phyloP scores from a whole-genome alignment of 2,113 vertebrate species.

The Lepus timidus region DNA sequence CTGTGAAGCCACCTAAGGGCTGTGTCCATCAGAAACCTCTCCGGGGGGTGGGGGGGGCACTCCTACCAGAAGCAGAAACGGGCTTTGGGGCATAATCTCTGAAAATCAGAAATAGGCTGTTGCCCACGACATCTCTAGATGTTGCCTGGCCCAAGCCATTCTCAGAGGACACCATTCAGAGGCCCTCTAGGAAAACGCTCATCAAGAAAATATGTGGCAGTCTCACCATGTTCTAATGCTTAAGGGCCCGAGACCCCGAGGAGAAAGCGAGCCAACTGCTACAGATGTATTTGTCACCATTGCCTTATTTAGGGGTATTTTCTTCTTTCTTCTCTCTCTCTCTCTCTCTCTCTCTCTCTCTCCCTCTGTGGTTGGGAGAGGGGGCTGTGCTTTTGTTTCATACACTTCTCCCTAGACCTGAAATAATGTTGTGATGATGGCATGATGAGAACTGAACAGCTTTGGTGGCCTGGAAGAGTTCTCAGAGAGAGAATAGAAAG shows the following conservation, averaged over 20 bases:
- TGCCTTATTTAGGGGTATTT: not conserved
- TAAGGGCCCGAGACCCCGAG: not conserved
- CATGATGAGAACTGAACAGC: not conserved
- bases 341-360: too few species aligned
- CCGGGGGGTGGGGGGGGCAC: fast-evolving
- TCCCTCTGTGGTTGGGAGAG: too few species aligned
- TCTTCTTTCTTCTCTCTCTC: not conserved
- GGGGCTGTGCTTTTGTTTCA: too few species aligned
- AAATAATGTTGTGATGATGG: not conserved
- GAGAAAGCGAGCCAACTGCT: not conserved
- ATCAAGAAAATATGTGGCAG: not conserved
- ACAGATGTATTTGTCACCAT: not conserved
- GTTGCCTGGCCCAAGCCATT: not conserved
- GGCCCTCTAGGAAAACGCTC: not conserved
- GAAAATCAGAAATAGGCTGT: not conserved
- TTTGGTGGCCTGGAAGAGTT: not conserved
- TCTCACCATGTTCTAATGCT: not conserved
- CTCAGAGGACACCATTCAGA: not conserved
- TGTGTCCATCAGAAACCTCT: not conserved
- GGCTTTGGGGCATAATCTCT: not conserved
- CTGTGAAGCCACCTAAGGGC: not conserved
- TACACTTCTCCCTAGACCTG: not conserved
- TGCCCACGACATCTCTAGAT: not conserved
- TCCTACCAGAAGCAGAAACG: not conserved
- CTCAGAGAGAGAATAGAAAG: not conserved